Evolutionary conservation across 2,113 vertebrate genomes (phyloP).

Genomic region (Coryphaenoides rupestris): DNA sequence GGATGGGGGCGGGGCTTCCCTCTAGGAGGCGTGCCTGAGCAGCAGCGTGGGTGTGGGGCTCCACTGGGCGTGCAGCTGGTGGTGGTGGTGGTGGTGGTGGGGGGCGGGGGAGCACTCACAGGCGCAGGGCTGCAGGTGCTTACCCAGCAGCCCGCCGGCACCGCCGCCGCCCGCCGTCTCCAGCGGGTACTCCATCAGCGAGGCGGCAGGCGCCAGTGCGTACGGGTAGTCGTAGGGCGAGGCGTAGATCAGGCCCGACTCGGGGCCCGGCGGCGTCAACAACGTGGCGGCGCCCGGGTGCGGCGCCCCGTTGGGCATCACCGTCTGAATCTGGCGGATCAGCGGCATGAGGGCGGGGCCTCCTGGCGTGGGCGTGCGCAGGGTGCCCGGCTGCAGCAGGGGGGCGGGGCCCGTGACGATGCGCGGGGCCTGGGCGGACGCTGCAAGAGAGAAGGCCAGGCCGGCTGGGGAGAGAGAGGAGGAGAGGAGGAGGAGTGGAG

Average conservation of each 20-base stretch:
- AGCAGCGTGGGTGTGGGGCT: constrained; percentile 38
- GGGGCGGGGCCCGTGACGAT: constrained; percentile 86
- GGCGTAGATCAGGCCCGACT: constrained; percentile 88
- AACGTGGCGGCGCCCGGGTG: constrained; percentile 83
- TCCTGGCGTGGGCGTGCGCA: constrained; percentile 82
- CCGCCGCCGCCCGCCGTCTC: too few relatives aligned
- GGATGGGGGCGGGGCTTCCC: background rate
- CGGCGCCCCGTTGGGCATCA: constrained; percentile 90
- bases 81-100: constrained; percentile 33
- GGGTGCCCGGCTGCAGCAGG: constrained; percentile 54
- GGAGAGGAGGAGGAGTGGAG: constrained; percentile 72
- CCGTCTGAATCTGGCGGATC: constrained; percentile 94
- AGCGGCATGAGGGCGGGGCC: constrained; percentile 93
- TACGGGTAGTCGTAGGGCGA: constrained; percentile 92
- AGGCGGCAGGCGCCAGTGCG: constrained; percentile 85
- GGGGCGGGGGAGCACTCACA: constrained; percentile 44
- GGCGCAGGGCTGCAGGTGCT: constrained; percentile 57
- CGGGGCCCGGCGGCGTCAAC: constrained; percentile 82
- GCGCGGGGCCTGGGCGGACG: constrained; percentile 87
- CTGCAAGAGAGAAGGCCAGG: constrained; percentile 96
- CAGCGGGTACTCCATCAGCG: constrained; percentile 93
- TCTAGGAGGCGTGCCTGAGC: constrained; percentile 50
- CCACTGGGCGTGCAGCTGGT: constrained; percentile 43
- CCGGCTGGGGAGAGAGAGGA: constrained; percentile 87
- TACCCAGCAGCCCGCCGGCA: constrained; percentile 91